phyloP scores from a whole-genome alignment of 1,140 invertebrate species.

The Leptopilina boulardi region DNA sequence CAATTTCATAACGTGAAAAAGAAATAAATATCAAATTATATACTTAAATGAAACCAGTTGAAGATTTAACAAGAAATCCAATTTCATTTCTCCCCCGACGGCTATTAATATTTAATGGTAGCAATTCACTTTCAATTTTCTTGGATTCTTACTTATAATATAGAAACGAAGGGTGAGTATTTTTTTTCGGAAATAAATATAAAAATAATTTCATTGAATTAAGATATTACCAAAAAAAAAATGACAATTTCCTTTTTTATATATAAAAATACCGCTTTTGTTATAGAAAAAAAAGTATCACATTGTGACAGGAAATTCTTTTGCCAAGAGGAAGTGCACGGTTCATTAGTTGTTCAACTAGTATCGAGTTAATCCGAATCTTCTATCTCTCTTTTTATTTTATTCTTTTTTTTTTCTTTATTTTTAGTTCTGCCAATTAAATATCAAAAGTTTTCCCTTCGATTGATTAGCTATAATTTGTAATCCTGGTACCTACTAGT shows the following conservation, averaged over 20 bases:
- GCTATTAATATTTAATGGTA: not conserved
- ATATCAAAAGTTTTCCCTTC: constrained; percentile 34
- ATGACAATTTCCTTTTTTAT: not conserved
- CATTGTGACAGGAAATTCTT: constrained; percentile 52
- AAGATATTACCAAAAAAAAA: too few relatives aligned
- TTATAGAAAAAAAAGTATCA: constrained; percentile 28
- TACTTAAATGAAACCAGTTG: not conserved
- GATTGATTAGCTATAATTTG: constrained; percentile 49
- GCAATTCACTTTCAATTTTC: not conserved
- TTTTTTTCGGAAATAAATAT: too few relatives aligned
- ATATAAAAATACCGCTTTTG: not conserved
- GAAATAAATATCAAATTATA: too few relatives aligned
- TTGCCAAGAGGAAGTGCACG: constrained; percentile 54
- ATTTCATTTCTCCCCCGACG: not conserved
- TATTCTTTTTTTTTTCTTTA: not conserved
- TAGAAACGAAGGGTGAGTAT: not conserved
- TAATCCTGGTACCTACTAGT: constrained; percentile 44
- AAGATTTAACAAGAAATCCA: not conserved
- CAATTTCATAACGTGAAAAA: too few relatives aligned
- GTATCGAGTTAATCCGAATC: not conserved
- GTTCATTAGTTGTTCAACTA: constrained; percentile 54
- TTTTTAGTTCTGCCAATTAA: constrained; percentile 49
- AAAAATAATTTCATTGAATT: too few relatives aligned
- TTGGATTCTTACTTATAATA: not conserved
- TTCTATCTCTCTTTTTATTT: not conserved